Evolutionary conservation across 2,888 invertebrate species (phyloP).

Genomic region (Cerceris rybyensis): DNA sequence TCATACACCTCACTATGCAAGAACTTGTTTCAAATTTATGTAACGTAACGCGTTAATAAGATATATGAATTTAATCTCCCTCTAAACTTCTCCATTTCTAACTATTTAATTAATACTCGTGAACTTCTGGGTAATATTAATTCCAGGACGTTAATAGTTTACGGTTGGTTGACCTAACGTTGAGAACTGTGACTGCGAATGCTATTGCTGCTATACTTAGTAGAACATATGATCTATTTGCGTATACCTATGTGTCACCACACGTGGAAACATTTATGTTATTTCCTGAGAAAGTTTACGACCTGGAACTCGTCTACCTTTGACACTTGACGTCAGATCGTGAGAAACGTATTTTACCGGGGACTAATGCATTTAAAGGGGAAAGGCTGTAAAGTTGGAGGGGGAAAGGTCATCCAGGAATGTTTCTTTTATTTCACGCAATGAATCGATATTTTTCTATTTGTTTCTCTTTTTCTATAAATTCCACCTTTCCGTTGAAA

Average conservation of each 20-base stretch:
- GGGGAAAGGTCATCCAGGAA: too few species aligned
- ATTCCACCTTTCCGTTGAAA: too few species aligned
- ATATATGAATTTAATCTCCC: background rate
- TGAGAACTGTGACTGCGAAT: constrained; percentile 20
- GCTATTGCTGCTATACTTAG: constrained; percentile 35
- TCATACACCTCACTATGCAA: too few species aligned
- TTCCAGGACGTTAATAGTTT: background rate
- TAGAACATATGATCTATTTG: constrained; percentile 27
- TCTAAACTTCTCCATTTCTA: background rate
- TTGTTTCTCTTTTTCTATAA: too few species aligned
- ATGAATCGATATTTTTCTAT: too few species aligned
- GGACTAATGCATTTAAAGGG: background rate
- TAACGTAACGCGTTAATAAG: too few species aligned
- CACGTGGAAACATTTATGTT: constrained; percentile 22
- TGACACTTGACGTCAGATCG: constrained; percentile 24
- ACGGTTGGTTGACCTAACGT: constrained; percentile 29
- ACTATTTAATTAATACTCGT: background rate
- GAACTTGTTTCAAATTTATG: too few species aligned
- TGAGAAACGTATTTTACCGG: background rate
- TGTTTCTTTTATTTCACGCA: too few species aligned
- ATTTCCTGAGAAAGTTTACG: constrained; percentile 33
- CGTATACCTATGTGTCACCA: constrained; percentile 36
- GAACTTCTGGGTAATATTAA: background rate
- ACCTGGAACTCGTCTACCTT: constrained; percentile 8
- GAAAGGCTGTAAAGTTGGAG: too few species aligned